Evolutionary conservation across 2,113 vertebrate species (phyloP).

Genomic region (Lichenostomus cassidix): DNA sequence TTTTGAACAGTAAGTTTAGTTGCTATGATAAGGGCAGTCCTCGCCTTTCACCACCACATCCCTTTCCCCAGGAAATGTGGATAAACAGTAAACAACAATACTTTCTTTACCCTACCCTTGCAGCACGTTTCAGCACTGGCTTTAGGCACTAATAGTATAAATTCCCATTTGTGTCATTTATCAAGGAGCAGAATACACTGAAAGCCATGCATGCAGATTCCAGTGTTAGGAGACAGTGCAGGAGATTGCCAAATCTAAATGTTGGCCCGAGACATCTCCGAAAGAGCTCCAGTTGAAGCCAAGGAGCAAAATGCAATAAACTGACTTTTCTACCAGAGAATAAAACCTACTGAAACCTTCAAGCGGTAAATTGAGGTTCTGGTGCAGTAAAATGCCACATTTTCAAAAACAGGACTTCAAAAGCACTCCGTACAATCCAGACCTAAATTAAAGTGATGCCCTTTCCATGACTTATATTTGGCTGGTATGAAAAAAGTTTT

Average conservation of each 20-base stretch:
- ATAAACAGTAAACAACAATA: neutral
- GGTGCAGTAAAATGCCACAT: neutral
- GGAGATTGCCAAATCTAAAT: neutral
- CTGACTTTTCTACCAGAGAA: neutral
- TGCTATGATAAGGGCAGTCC: neutral
- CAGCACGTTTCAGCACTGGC: neutral
- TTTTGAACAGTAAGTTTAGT: neutral
- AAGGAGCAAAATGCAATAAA: neutral
- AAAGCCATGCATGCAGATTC: neutral
- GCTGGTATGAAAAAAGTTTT: neutral
- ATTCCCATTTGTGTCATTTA: neutral
- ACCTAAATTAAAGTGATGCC: neutral
- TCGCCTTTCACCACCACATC: neutral
- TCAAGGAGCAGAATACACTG: neutral
- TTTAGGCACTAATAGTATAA: neutral
- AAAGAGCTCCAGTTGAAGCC: neutral
- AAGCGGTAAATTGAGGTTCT: neutral
- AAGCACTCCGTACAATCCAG: neutral
- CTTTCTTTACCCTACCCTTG: neutral
- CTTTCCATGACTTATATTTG: neutral
- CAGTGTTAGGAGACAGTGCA: neutral
- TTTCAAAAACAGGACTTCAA: neutral
- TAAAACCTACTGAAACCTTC: neutral
- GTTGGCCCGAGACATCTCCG: neutral
- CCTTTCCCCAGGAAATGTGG: neutral